Evolutionary conservation across 2,888 invertebrate genomes (phyloP).

Genomic region (Lagria hirta): DNA sequence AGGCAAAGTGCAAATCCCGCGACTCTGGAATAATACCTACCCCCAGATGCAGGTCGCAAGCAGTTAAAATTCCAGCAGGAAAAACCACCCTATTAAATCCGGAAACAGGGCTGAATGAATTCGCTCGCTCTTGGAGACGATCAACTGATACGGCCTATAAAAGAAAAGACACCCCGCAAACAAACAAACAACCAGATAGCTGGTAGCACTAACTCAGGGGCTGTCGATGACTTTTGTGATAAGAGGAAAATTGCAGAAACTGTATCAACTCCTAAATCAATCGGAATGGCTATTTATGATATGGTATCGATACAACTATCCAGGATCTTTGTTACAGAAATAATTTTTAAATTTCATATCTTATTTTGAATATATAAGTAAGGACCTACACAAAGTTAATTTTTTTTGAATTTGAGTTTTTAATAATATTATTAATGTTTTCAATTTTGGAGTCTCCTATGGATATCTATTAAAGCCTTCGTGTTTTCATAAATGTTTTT

Average conservation of each 20-base stretch:
- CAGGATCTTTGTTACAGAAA: too few species aligned
- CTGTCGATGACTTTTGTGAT: slow-evolving; percentile 33
- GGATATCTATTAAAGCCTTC: too few species aligned
- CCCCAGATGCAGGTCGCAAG: slow-evolving; percentile 42
- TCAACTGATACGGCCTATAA: slow-evolving; percentile 36
- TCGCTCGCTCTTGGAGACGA: slow-evolving; percentile 23
- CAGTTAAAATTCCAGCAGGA: slow-evolving; percentile 4
- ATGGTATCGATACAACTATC: too few species aligned
- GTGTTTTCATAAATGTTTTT: too few species aligned
- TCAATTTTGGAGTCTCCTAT: too few species aligned
- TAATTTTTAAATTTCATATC: too few species aligned
- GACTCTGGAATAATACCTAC: slow-evolving; percentile 44
- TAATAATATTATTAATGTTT: too few species aligned
- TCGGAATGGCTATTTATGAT: too few species aligned
- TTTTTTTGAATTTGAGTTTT: too few species aligned
- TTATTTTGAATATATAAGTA: too few species aligned
- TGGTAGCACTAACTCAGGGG: slow-evolving; percentile 35
- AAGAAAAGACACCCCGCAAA: slow-evolving; percentile 31
- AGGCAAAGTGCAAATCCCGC: slow-evolving; percentile 37
- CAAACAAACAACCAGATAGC: slow-evolving; percentile 40
- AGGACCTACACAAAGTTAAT: too few species aligned
- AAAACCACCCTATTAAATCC: slow-evolving; percentile 17
- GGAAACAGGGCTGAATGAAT: slow-evolving; percentile 8
- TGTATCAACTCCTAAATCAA: too few species aligned
- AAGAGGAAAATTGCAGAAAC: slow-evolving; percentile 27